Evolutionary conservation across 2,888 invertebrate species (phyloP), one percentile per base, ranked within the genome.

Genomic region (Ceraclea dissimilis): DNA sequence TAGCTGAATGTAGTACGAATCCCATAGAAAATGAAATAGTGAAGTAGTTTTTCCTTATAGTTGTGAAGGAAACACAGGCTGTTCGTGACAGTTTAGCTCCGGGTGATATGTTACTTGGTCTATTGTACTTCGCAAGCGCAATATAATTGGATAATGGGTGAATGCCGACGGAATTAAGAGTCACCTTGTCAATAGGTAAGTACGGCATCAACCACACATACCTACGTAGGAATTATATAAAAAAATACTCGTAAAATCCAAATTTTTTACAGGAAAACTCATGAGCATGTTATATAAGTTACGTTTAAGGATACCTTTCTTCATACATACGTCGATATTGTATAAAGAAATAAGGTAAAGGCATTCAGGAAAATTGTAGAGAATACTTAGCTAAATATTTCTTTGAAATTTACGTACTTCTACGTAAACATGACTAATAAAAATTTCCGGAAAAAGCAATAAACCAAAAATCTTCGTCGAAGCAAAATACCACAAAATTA

Each of bases 401-500:
- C 11, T 31, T 8, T 31, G 11, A 11, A n/a, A n/a, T n/a, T n/a
- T n/a, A n/a, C n/a, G n/a, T n/a, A n/a, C n/a, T n/a, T n/a, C n/a
- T n/a, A n/a, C n/a, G n/a, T n/a, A n/a, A 26, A 26, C 26, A 26
- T 26, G 5, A 10, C 10, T 26, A 4, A 39, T 13, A 39, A 39
- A 8, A 39, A 5, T 39, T 39, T 4, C 16, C 5, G 8, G 39
- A 39, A 8, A 39, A n/a, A 39, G 8, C 39, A 16, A 39, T 39
- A 39, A 39, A 39, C 39, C 39, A 39, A 39, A 6, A 26, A 6
- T 6, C 26, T 26, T 10, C 26, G 13, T 13, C 5, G 13, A n/a
- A 39, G 13, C 39, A 16, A 39, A 39, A 39, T 39, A 39, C 39
- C 39, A 13, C 39, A 48, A 47, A 52, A 57, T 57, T 57, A 51